Evolutionary conservation across 2,888 invertebrate genomes (phyloP).

Genomic region (Hydriomena furcata): DNA sequence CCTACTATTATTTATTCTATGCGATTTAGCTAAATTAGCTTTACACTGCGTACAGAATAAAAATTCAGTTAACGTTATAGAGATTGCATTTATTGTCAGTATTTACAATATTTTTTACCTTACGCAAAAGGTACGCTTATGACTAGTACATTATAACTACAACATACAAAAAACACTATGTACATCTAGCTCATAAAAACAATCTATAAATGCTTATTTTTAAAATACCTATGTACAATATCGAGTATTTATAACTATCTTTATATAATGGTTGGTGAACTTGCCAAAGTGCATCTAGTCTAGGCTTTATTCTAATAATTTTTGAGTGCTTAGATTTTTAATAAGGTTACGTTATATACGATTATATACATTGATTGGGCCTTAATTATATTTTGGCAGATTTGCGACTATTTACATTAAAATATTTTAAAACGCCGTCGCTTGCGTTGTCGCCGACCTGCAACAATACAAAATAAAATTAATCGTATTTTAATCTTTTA

Average conservation of each 20-base stretch:
- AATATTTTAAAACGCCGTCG: background rate
- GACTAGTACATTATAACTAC: slow-evolving; percentile 61
- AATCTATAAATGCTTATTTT: slow-evolving; percentile 39
- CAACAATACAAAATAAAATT: slow-evolving; percentile 12
- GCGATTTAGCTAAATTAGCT: too few species aligned
- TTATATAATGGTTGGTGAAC: background rate
- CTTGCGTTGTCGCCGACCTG: slow-evolving; percentile 3
- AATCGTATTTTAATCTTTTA: too few species aligned
- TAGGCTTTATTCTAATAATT: background rate
- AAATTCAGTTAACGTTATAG: background rate
- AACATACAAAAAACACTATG: slow-evolving; percentile 55
- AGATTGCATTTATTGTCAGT: slow-evolving; percentile 52
- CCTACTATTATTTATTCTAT: too few species aligned
- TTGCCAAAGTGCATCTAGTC: slow-evolving; percentile 1
- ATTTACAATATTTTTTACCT: slow-evolving; percentile 59
- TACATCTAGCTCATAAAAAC: slow-evolving; percentile 46
- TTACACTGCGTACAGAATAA: too few species aligned
- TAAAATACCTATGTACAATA: background rate
- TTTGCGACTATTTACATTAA: background rate
- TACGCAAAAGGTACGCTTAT: slow-evolving; percentile 57
- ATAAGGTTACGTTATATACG: background rate
- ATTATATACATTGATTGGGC: background rate
- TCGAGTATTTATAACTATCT: background rate
- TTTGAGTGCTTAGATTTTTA: too few species aligned
- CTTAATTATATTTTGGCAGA: slow-evolving; percentile 6